Evolutionary conservation across 2,888 invertebrate genomes (phyloP).

Genomic region (Acanthopleura granulata): DNA sequence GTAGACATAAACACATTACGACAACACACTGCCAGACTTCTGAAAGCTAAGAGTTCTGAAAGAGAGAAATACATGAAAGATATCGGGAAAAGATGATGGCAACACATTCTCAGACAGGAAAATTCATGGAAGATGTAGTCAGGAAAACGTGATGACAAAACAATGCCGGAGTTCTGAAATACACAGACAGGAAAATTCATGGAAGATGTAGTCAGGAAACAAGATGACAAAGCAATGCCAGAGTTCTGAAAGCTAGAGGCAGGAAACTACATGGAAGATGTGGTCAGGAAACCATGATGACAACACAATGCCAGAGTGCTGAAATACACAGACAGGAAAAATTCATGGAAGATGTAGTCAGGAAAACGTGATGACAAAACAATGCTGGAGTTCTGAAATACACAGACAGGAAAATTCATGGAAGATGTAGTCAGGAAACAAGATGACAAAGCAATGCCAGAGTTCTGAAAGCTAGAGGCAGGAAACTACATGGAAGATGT

Average conservation of each 20-base stretch:
- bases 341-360: no score
- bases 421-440: neutral
- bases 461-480: constrained; percentile 67
- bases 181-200: neutral
- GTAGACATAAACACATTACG: neutral
- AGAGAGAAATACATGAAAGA: neutral
- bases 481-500: neutral
- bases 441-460: neutral
- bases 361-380: constrained; percentile 97
- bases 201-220: neutral
- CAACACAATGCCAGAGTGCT: constrained; percentile 83
- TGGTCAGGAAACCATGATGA: neutral
- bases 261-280: neutral
- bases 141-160: constrained; percentile 96
- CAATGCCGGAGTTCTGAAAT: constrained; percentile 85
- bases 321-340: constrained; percentile 72
- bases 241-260: neutral
- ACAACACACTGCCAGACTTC: neutral
- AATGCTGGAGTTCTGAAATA: constrained; percentile 83
- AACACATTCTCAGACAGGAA: neutral
- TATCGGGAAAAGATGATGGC: neutral
- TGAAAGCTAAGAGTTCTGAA: neutral
- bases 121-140: no score
- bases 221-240: neutral
- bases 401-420: neutral